These are phyloP conservation scores for Clamator glandarius DNA, from an alignment of 2,797 vertebrate genomes.

Conservation along the genomic window DNA sequence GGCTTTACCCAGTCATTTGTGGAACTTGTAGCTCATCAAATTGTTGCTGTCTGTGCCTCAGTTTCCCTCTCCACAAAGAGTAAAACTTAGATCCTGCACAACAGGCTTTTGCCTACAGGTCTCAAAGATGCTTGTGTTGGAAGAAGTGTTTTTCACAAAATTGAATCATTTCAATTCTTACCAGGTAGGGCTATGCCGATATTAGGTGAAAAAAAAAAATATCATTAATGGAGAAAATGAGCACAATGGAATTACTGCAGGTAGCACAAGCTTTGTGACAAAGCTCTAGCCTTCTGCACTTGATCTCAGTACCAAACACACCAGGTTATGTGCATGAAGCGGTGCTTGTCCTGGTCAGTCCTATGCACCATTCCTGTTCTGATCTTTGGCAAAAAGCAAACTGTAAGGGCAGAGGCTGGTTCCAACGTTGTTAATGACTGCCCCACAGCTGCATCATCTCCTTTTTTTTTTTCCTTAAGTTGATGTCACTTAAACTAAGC, in stretches of 20 bases:
- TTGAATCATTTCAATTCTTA: neutral
- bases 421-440: neutral
- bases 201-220: neutral
- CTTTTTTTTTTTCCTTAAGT: neutral
- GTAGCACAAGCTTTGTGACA: neutral
- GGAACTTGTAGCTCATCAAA: rapidly evolving
- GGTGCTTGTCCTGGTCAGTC: neutral
- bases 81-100: neutral
- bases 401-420: neutral
- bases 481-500: neutral
- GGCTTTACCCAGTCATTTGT: neutral
- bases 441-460: neutral
- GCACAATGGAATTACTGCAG: neutral
- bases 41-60: neutral
- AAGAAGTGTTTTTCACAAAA: neutral
- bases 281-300: neutral
- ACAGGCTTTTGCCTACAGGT: neutral
- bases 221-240: neutral
- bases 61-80: neutral
- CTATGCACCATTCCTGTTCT: neutral
- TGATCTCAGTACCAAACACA: neutral
- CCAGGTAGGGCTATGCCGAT: neutral
- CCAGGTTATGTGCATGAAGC: neutral
- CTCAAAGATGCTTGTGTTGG: neutral
- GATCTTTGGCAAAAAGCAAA: slow-evolving; percentile 8